phyloP scores from a whole-genome alignment of 2,113 vertebrate genomes.

The Bungarus multicinctus region DNA sequence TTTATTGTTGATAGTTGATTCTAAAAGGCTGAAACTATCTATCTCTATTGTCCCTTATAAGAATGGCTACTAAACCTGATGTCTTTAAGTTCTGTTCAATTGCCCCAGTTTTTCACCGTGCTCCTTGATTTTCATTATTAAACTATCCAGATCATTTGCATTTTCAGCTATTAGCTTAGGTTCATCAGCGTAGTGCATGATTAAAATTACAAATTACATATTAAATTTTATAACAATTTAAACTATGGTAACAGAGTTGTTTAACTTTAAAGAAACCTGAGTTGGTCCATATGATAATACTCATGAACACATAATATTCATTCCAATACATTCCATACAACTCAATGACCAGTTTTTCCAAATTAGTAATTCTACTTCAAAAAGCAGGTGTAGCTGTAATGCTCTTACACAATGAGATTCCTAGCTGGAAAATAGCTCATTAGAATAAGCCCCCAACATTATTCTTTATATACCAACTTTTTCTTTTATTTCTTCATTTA shows the following conservation, averaged over 20 bases:
- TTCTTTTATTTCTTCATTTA: neutral
- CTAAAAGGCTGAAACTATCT: neutral
- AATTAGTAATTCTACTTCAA: neutral
- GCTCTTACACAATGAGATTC: neutral
- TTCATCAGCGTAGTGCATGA: neutral
- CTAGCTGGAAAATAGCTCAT: neutral
- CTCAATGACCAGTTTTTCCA: neutral
- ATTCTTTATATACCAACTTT: neutral
- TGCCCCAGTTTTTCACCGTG: neutral
- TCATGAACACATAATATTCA: neutral
- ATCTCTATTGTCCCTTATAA: neutral
- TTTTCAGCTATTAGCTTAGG: neutral
- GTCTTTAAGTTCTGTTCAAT: neutral
- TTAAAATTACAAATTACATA: neutral
- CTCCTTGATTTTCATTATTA: neutral
- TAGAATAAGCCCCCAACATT: neutral
- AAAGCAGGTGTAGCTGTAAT: neutral
- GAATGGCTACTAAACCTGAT: neutral
- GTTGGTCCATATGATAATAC: neutral
- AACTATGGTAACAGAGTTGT: neutral
- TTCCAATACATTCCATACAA: neutral
- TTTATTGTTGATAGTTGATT: neutral
- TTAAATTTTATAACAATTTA: neutral
- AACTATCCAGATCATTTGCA: neutral
- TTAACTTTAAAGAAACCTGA: neutral